A percentile compares a stretch with the other conserved stretches of the same genome.
Evolutionary conservation across 23 tunicate species (phyloP).

Genomic region (Styela clava): DNA sequence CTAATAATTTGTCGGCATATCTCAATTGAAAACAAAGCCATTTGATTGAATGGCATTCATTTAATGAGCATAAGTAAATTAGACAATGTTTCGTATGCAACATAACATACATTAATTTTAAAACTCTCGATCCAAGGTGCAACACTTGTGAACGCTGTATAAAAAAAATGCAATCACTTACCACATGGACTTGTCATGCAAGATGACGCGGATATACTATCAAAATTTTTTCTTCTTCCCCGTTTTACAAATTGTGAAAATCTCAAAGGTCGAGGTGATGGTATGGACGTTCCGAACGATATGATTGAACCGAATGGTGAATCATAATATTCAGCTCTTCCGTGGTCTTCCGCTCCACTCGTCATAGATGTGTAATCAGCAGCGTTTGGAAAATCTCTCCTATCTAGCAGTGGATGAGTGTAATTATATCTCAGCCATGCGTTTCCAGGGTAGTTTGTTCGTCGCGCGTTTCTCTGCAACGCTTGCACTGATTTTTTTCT

Average conservation of each 20-base stretch:
- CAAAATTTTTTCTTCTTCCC: not conserved
- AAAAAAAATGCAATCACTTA: too few species aligned
- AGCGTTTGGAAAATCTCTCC: not conserved
- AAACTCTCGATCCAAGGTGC: too few species aligned
- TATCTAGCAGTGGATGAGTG: not conserved
- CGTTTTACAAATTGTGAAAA: constrained; percentile 11
- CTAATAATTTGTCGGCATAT: too few species aligned
- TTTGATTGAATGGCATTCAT: too few species aligned
- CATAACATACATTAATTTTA: too few species aligned
- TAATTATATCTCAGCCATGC: not conserved
- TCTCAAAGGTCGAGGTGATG: constrained; percentile 84
- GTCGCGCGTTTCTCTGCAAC: constrained; percentile 25
- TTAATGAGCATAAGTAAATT: too few species aligned
- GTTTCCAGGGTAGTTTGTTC: constrained; percentile 10
- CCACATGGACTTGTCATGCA: constrained; percentile 25
- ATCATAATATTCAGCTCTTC: not conserved
- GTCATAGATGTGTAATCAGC: constrained; percentile 27
- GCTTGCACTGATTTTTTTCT: constrained; percentile 22
- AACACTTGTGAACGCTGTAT: too few species aligned
- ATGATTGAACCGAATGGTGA: constrained; percentile 73
- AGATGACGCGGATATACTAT: constrained; percentile 1
- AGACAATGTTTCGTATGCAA: too few species aligned
- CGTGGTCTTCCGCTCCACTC: constrained; percentile 20
- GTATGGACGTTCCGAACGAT: constrained; percentile 79
- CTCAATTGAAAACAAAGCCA: too few species aligned